Evolutionary conservation across 2,888 invertebrate species (phyloP).

Genomic region (Lasioglossum lativentre): DNA sequence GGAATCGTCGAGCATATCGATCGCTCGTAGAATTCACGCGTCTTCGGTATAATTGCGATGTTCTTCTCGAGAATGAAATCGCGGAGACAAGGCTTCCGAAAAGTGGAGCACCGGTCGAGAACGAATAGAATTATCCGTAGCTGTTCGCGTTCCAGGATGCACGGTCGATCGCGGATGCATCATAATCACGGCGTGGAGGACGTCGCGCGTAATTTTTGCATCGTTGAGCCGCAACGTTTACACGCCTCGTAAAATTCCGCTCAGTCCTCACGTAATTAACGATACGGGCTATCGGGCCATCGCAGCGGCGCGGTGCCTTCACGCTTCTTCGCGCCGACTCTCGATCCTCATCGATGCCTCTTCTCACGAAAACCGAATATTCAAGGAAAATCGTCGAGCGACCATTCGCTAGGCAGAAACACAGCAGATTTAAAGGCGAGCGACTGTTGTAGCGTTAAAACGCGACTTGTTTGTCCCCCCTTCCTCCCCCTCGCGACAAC

Average conservation of each 20-base stretch:
- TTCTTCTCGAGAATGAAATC: not conserved
- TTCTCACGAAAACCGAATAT: not conserved
- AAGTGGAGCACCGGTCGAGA: not conserved
- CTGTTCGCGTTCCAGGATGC: not conserved
- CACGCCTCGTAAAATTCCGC: slow-evolving; percentile 27
- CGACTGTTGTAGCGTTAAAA: not conserved
- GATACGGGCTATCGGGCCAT: not conserved
- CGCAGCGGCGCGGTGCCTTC: not conserved
- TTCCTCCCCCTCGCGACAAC: not conserved
- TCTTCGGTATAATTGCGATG: not conserved
- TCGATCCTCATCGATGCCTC: not conserved
- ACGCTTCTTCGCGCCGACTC: not conserved
- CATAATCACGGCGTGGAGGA: not conserved
- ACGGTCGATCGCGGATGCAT: slow-evolving; percentile 8
- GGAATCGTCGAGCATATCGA: not conserved
- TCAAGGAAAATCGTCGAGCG: not conserved
- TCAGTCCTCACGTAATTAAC: not conserved
- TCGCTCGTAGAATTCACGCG: not conserved
- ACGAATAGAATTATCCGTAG: not conserved
- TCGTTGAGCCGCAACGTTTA: slow-evolving; percentile 20
- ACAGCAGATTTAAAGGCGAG: not conserved
- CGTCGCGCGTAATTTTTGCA: slow-evolving; percentile 24
- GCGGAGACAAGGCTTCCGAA: not conserved
- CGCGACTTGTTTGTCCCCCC: not conserved
- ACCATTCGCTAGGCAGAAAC: not conserved